Evolutionary conservation across 2,113 vertebrate genomes (phyloP), one percentile per base, ranked within the genome.

Genomic region (Ginglymostoma cirratum): DNA sequence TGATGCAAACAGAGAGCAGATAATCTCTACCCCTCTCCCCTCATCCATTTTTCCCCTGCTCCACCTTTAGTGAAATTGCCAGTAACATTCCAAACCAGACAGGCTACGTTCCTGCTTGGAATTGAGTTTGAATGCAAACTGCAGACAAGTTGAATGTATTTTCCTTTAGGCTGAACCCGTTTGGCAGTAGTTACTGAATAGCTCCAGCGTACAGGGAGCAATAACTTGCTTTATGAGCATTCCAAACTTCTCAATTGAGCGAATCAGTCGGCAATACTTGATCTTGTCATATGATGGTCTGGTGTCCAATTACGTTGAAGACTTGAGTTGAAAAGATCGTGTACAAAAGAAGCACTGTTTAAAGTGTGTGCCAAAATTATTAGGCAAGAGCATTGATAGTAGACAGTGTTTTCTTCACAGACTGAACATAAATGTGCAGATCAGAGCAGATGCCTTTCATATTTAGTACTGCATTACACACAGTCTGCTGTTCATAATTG

Each of bases 401-500:
- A 24, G 42, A 38, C n/a, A 69, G 66, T 38, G 69, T 94, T 94
- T 90, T 94, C 38, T 67, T 94, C 8, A 65, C 48, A 69, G n/a
- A 38, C 34, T 94, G 92, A 70, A 69, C 38, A 38, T 67, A 42
- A 94, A 27, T 45, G 38, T 38, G 42, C n/a, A 24, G 61, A 42
- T 94, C 92, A 45, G 14, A 94, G 66, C 92, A 94, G 92, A 94
- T 94, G 65, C 21, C n/a, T 42, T 42, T 27, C 27, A 27, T 19
- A 45, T 38, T 42, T 94, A 67, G 66, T 2, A 27, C 19, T 69
- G 21, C 65, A n/a, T 90, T 55, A 65, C 27, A 90, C 10, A 52
- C 87, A 90, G 86, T 94, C 65, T 94, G 30, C 15, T 92, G 19
- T n/a, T 94, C 24, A 69, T 94, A 69, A 45, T 94, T 70, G 55